Base-by-base conservation (phyloP, 2,888 invertebrate genomes). In the Aporophyla nigra region DNA sequence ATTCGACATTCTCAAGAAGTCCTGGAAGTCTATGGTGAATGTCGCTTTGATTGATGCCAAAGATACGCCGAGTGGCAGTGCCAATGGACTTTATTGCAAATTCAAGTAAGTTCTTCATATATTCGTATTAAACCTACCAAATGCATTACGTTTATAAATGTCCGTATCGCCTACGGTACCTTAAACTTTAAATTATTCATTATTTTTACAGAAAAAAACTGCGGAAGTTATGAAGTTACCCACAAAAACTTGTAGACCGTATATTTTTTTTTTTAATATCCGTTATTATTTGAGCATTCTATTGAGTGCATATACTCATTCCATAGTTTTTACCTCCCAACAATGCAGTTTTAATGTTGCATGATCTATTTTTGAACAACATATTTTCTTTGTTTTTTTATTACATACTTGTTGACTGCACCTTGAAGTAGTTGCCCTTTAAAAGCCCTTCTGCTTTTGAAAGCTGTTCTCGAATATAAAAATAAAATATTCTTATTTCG, bases 11-110 rank as follows among this genome's bases (percentile, higher is more conserved):
- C 88, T 93, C 67, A 95, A 94, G 90, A 95, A 94, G 86, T 93
- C 95, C 7, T 95, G 93, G 93, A 95, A 94, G 82, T 95, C 95
- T 49, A 91, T 94, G 58, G 95, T 96, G 74, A 96, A 95, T 82
- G 93, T 96, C 49, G 95, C 95, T 46, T 89, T 96, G 61, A 93
- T 96, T 59, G 96, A 96, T 88, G 95, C 95, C 75, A 95, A 94
- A 87, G 94, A 96, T 87, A 91, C 95, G 74, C 96, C 95, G 49
- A 84, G 88, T 2, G 93, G 89, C n/a, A 93, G 91, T 56, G 82
- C 92, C 59, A 95, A 93, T 83, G 93, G 92, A 70, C 90, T 96
- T 16, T 96, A 96, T 89, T 96, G 96, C 91, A 96, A 96, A 91
- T 95, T 96, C 86, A 95, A 92, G 96, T 96, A 86, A 93, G 94